Evolutionary conservation across 2,888 invertebrate species (phyloP), one percentile per base, ranked within the genome.

Genomic region (Platynereis dumerilii): DNA sequence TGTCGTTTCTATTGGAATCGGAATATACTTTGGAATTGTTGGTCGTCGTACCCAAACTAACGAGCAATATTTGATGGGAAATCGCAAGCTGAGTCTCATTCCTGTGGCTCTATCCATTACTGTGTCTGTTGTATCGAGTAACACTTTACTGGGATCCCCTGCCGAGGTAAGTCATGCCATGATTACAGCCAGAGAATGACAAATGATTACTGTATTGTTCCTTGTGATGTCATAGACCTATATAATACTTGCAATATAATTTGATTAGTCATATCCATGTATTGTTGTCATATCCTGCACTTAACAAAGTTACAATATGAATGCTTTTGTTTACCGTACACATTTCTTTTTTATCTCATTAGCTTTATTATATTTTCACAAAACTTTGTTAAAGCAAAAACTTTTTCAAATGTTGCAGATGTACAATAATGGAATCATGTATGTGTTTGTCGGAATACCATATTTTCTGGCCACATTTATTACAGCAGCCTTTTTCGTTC

Each of bases 391-490:
- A n/a, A n/a, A n/a, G n/a, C n/a, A n/a, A n/a, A n/a, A n/a, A n/a
- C n/a, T n/a, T n/a, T n/a, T n/a, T n/a, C n/a, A n/a, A n/a, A n/a
- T n/a, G n/a, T 34, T 34, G 34, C 34, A 34, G 34, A 61, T 61
- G 55, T 61, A 61, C 61, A 39, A 42, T 39, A 42, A 39, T 17
- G 61, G 61, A n/a, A 61, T 45, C 27, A 42, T 44, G 61, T 61
- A 44, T 39, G 3, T 28, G 15, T 44, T 61, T 29, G 34, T 54
- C 29, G 34, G 53, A 34, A 12, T 61, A 12, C 54, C 42, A 1
- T 26, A 28, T 24, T 54, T 55, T 17, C 22, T 54, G 2, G 61
- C 34, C n/a, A 44, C 44, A 17, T 39, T 61, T n/a, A 27, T 34
- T 12, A 54, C 34, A n/a, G 61, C 61, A 1, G 42, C 39, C 54